Base-by-base conservation (phyloP, 2,113 vertebrate genomes). In the Cyprinodon tularosa region DNA sequence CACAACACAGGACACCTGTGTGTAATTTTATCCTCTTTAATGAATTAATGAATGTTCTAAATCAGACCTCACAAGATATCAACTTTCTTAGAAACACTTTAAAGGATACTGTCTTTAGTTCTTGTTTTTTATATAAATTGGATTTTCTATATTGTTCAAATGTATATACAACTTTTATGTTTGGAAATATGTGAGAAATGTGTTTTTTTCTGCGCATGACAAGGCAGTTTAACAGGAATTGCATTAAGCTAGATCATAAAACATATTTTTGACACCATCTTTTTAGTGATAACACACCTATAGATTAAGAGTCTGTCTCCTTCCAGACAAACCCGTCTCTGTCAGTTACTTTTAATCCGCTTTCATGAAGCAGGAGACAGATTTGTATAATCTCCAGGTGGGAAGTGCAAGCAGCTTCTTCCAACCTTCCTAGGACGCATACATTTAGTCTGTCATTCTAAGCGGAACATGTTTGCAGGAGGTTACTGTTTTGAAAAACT, bases 311-410 rank as follows among this genome's bases (percentile, higher is more conserved):
- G 62, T 3, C 42, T 61, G 37, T 64, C 13, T 81, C 59, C 42
- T 59, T 62, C 66, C 74, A 64, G 69, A 40, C 53, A 36, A 37
- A 12, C 64, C 64, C 61, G 70, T 70, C 72, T 69, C 64, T 63
- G 59, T 69, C 59, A 1, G 75, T 36, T 75, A 61, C 68, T 59
- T 84, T 68, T 91, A 89, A 93, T 91, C 87, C 85, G 85, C 85
- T 91, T 91, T 90, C 68, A 64, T 3, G 12, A 67, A 62, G n/a
- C 81, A 77, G 47, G 74, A 47, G 75, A 17, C 61, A 42, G 89
- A 80, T 90, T 84, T 84, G 44, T 69, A 69, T 90, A 85, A 88
- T 85, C 89, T 70, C 59, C 76, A 81, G 72, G 66, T 78, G 66
- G 62, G 73, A 77, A 78, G 76, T 60, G 62, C 76, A 73, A 60